Conservation (phyloP, 2,113 vertebrate genomes). For the Lichenostomus cassidix region DNA sequence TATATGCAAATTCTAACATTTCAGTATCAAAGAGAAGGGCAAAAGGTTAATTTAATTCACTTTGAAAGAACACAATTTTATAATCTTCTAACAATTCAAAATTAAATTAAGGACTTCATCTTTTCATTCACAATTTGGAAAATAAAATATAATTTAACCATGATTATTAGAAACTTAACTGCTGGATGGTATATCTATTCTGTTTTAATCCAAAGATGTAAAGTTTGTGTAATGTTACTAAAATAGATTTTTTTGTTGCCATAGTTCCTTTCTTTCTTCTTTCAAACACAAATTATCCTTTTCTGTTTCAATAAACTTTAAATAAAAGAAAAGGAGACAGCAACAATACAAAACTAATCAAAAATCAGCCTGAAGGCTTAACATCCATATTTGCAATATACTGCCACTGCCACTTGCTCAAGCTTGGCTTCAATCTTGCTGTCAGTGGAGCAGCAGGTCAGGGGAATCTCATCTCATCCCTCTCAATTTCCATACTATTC, state of each 20-base stretch:
- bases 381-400: neutral
- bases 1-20: neutral
- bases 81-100: slow-evolving; percentile 50
- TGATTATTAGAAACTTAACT: slow-evolving; percentile 21
- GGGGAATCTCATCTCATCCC: slow-evolving; percentile 27
- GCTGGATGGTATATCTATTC: neutral
- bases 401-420: neutral
- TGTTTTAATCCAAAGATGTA: slow-evolving; percentile 11
- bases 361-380: slow-evolving; percentile 51
- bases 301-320: slow-evolving; percentile 43
- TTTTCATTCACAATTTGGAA: slow-evolving; percentile 68
- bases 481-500: slow-evolving; percentile 28
- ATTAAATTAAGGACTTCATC: slow-evolving; percentile 33
- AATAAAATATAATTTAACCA: slow-evolving; percentile 52
- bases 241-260: slow-evolving; percentile 25
- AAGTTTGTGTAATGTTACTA: neutral
- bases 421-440: slow-evolving; percentile 35
- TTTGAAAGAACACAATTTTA: slow-evolving; percentile 68
- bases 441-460: slow-evolving; percentile 21
- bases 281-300: slow-evolving; percentile 50
- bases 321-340: slow-evolving; percentile 20
- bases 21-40: slow-evolving; percentile 56
- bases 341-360: slow-evolving; percentile 54
- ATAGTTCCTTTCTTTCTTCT: slow-evolving; percentile 17
- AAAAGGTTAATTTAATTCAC: slow-evolving; percentile 67